Evolutionary conservation across 2,888 invertebrate genomes (phyloP), one percentile per base, ranked within the genome.

Genomic region (Apamea anceps): DNA sequence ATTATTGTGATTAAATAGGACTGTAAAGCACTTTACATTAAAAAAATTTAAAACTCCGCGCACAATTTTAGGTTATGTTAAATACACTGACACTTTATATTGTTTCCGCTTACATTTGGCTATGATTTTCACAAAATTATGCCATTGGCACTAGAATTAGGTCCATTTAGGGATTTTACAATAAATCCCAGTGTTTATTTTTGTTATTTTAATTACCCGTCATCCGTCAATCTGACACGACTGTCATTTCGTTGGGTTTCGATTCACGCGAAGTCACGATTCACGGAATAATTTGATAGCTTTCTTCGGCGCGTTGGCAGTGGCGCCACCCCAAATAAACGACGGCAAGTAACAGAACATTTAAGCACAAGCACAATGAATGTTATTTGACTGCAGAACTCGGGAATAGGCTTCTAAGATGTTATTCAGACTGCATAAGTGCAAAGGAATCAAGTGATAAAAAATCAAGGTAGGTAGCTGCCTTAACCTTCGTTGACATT

Each of bases 21-120:
- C 54, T 37, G 0, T 62, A 62, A 15, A 70, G 60, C 78, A 74
- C 32, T 37, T 12, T 7, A 25, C 42, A 60, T 72, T 32, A 21
- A 84, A 77, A 80, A 79, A 70, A 81, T 83, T 86, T 75, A 13
- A 82, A 88, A 84, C 79, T 80, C 18, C 65, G 79, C 71, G 67
- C 67, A 84, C 67, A 80, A 63, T 89, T 89, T 81, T 76, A 89
- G 89, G 89, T 89, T 89, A 89, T 80, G 80, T 89, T 80, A 28
- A n/a, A 70, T n/a, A n/a, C 42, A 85, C 66, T 77, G 48, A 18
- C 78, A 82, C 57, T 80, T 72, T 32, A 28, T 28, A 54, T 77
- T 12, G 25, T 37, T 60, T n/a, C 45, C 28, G 68, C 72, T 68
- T 18, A 25, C 1, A 18, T 4, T 6, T 28, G 2, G 15, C 25